These are phyloP conservation scores for Diprion similis DNA, from an alignment of 1,140 invertebrate genomes.

Conservation along the genomic window DNA sequence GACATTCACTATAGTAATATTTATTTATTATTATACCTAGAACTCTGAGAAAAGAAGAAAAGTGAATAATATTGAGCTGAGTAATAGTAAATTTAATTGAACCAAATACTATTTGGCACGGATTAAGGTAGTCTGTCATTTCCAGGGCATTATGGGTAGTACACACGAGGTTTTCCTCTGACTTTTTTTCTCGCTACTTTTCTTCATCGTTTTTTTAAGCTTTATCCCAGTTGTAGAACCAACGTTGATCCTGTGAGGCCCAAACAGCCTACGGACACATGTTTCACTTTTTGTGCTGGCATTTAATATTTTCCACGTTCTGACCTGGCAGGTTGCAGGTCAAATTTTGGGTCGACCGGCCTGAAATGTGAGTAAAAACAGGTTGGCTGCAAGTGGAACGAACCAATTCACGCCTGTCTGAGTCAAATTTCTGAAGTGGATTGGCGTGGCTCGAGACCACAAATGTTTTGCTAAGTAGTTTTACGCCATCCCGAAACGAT, in stretches of 20 bases:
- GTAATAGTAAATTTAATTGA: too few relatives aligned
- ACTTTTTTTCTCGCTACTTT: neutral
- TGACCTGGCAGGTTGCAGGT: constrained; percentile 6
- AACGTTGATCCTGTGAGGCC: neutral
- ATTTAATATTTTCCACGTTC: constrained; percentile 2
- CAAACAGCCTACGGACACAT: neutral
- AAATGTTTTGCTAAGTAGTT: neutral
- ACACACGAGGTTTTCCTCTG: too few relatives aligned
- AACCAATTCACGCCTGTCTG: constrained; percentile 5
- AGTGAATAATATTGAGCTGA: too few relatives aligned
- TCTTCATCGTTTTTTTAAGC: neutral
- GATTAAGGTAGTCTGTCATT: too few relatives aligned
- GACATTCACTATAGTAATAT: too few relatives aligned
- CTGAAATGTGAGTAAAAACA: constrained; percentile 1
- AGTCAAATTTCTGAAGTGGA: constrained; percentile 5
- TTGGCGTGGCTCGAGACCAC: neutral
- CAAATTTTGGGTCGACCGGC: constrained; percentile 1
- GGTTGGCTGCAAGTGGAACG: neutral
- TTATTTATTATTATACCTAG: too few relatives aligned
- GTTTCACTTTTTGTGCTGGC: constrained; percentile 4
- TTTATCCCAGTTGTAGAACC: neutral
- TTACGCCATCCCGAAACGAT: too few relatives aligned
- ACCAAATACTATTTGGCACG: too few relatives aligned
- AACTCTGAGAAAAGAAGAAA: too few relatives aligned
- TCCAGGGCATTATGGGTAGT: too few relatives aligned